These are phyloP conservation scores for Corythaixoides concolor DNA, from an alignment of 2,113 vertebrate species.

Conservation along the genomic window DNA sequence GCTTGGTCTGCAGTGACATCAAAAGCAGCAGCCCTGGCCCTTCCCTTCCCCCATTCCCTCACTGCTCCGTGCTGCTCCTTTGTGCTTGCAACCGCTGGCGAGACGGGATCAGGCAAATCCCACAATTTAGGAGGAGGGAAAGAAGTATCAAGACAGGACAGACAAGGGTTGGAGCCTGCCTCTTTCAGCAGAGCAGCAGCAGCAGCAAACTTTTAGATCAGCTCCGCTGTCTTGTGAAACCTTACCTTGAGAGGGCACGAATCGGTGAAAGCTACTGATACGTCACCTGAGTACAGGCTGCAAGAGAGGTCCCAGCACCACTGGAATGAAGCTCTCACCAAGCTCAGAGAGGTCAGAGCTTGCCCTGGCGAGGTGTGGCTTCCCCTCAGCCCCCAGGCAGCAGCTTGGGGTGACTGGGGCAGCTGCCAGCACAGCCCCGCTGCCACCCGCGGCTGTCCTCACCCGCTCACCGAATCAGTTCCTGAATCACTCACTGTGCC, in stretches of 20 bases:
- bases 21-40: background rate
- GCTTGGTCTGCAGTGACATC: background rate
- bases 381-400: background rate
- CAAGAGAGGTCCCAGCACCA: background rate
- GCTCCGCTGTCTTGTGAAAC: background rate
- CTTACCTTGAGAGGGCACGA: background rate
- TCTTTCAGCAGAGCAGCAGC: background rate
- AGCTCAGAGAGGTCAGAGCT: background rate
- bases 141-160: background rate
- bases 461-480: background rate
- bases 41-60: background rate
- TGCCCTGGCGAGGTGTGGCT: background rate
- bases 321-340: background rate
- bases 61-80: background rate
- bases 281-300: background rate
- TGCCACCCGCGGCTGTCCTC: background rate
- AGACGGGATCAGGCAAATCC: background rate
- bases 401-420: background rate
- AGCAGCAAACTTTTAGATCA: background rate
- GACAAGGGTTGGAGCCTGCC: background rate
- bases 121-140: background rate
- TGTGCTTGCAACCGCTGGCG: background rate
- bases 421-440: background rate
- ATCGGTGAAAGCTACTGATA: fast-evolving
- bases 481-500: background rate